Conservation (phyloP, 2,888 invertebrate species). For the Orgyia antiqua region DNA sequence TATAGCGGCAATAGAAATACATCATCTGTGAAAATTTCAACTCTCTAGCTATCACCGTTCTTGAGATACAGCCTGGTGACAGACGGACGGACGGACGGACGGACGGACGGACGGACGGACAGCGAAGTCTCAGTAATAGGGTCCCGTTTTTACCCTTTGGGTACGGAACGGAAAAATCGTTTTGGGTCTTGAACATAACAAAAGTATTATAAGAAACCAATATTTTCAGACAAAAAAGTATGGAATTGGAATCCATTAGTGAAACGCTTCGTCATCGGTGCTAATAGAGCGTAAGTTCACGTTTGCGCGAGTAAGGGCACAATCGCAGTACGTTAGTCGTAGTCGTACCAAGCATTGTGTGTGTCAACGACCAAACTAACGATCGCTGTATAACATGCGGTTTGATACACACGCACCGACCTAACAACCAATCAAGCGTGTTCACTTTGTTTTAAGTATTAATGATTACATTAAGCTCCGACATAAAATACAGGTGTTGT, state of each 20-base stretch:
- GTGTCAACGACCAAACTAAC: slow-evolving; percentile 49
- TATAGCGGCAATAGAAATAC: too few relatives aligned
- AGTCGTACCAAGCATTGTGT: slow-evolving; percentile 26
- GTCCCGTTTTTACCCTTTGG: too few relatives aligned
- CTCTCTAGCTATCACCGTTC: too few relatives aligned
- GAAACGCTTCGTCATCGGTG: slow-evolving; percentile 26
- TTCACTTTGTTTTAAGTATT: too few relatives aligned
- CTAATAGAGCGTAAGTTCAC: slow-evolving; percentile 27
- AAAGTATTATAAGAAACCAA: neutral
- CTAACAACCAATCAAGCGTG: neutral
- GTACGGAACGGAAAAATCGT: neutral
- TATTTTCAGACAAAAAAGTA: slow-evolving; percentile 4
- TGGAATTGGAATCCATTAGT: slow-evolving; percentile 26
- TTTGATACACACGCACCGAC: slow-evolving; percentile 5
- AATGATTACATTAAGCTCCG: too few relatives aligned
- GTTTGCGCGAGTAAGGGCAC: slow-evolving; percentile 36
- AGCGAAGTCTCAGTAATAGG: too few relatives aligned
- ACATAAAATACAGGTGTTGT: slow-evolving; percentile 12
- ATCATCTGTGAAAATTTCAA: too few relatives aligned
- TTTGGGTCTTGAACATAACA: too few relatives aligned
- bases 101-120: too few relatives aligned
- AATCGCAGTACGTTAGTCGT: slow-evolving; percentile 35
- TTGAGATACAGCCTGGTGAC: too few relatives aligned
- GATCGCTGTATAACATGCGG: slow-evolving; percentile 32
- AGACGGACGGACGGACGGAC: too few relatives aligned